A percentile compares a stretch with the other conserved stretches of the same genome.
These are phyloP conservation scores for Bimastos eiseni DNA, from an alignment of 2,888 invertebrate species.

Conservation along the genomic window DNA sequence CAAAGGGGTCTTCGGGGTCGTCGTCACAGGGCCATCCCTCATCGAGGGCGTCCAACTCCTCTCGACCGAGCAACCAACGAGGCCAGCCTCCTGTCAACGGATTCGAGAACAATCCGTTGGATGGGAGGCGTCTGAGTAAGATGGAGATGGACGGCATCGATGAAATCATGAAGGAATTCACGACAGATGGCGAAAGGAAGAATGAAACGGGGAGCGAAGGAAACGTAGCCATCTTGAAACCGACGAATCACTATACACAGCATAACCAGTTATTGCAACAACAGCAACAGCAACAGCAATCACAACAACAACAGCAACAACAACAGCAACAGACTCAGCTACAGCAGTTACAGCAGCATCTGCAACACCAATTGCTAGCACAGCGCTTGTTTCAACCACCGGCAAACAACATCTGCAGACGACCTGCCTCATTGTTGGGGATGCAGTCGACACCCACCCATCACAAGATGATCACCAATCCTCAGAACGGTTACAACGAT, in stretches of 20 bases:
- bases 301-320: constrained; percentile 6
- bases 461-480: not conserved
- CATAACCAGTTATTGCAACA: not conserved
- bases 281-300: constrained; percentile 20
- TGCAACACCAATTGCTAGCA: not conserved
- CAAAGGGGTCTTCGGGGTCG: not conserved
- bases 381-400: not conserved
- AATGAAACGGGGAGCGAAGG: not conserved
- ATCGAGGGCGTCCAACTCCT: not conserved
- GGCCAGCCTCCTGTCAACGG: not conserved
- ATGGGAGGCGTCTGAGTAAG: not conserved
- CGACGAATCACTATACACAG: not conserved
- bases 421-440: not conserved
- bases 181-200: not conserved
- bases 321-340: constrained; percentile 8
- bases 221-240: not conserved
- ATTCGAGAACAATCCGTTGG: not conserved
- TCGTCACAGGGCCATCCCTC: not conserved
- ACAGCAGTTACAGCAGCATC: not conserved
- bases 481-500: not conserved
- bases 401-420: not conserved
- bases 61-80: not conserved
- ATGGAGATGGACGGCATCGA: constrained; percentile 32
- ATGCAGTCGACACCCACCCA: not conserved
- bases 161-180: constrained; percentile 33